Base-by-base conservation (phyloP, 2,113 vertebrate species). In the Hypomesus transpacificus region DNA sequence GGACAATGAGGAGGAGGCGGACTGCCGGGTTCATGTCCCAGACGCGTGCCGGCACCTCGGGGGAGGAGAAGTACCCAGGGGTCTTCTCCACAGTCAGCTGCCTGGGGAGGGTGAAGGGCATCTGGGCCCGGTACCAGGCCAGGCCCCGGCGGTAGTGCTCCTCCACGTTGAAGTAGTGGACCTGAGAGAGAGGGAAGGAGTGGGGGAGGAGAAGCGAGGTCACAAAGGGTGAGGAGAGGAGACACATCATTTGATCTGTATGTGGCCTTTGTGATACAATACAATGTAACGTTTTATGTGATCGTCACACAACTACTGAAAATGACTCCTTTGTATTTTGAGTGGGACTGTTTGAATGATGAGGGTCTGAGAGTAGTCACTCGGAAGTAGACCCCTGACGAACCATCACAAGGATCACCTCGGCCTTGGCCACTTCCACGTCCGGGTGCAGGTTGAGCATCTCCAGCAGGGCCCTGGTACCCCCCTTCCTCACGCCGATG, bases 71-170 rank as follows among this genome's bases (percentile, higher is more conserved):
- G 79, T 94, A 94, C 5, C 92, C 93, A 0, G 93, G 93, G 26
- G 93, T 94, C 78, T 94, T 94, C 82, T 94, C 93, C 84, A 94
- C 82, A 0, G 93, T 94, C 68, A 94, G 82, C 81, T 94, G 93
- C 8, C n/a, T 71, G 0, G 85, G 80, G 21, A 82, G 46, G 11
- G 89, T 90, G 65, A 88, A 39, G 1, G 93, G 93, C 93, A 94
- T 94, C 87, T 93, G 92, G 56, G 90, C 75, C 3, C 88, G 86
- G 81, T 94, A 94, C 93, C 93, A 94, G 28, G 77, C 85, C 74
- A 93, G 69, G 17, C 93, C 93, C 18, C 84, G 85, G 3, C 60
- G 85, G 68, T 82, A 94, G 75, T 94, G 91, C 68, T 94, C 91
- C 26, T 94, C 93, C 75, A 90, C 60, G 46, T 94, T 93, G 74